These are phyloP conservation scores for Hecatera dysodea DNA, from an alignment of 2,888 invertebrate genomes.

Conservation along the genomic window DNA sequence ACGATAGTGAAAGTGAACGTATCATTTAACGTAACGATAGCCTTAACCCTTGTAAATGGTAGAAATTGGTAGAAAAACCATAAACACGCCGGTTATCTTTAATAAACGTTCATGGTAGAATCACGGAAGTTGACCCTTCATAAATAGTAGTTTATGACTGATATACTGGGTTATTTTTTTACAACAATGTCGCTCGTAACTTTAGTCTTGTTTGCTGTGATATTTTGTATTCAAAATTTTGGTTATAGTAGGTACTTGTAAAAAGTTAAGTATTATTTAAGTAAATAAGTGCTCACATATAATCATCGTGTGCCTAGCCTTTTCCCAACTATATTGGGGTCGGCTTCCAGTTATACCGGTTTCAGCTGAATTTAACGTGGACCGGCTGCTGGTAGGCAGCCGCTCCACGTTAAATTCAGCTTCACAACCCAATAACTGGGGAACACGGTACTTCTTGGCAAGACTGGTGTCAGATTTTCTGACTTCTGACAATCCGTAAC, in stretches of 20 bases:
- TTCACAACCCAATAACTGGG: too few relatives aligned
- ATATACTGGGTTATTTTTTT: slow-evolving; percentile 44
- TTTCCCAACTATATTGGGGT: too few relatives aligned
- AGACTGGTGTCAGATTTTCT: too few relatives aligned
- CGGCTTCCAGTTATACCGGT: too few relatives aligned
- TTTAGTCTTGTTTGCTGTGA: neutral
- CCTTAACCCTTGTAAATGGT: slow-evolving; percentile 42
- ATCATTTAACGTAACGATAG: slow-evolving; percentile 46
- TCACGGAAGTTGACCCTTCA: slow-evolving; percentile 63
- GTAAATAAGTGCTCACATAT: neutral
- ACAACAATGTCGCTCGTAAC: slow-evolving; percentile 6
- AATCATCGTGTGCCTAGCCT: too few relatives aligned
- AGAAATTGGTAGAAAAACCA: slow-evolving; percentile 45
- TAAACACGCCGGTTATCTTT: slow-evolving; percentile 62
- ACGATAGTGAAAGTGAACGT: slow-evolving; percentile 36
- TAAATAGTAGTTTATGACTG: slow-evolving; percentile 64
- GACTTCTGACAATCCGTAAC: too few relatives aligned
- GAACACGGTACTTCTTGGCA: too few relatives aligned
- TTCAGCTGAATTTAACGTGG: too few relatives aligned
- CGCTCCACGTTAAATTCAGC: too few relatives aligned
- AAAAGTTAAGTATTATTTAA: neutral
- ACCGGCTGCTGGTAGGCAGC: too few relatives aligned
- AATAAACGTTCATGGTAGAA: slow-evolving; percentile 50
- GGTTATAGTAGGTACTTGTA: neutral
- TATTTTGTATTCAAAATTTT: neutral